These are phyloP conservation scores for Apodemia duryi DNA, from an alignment of 2,888 invertebrate species.

Conservation along the genomic window DNA sequence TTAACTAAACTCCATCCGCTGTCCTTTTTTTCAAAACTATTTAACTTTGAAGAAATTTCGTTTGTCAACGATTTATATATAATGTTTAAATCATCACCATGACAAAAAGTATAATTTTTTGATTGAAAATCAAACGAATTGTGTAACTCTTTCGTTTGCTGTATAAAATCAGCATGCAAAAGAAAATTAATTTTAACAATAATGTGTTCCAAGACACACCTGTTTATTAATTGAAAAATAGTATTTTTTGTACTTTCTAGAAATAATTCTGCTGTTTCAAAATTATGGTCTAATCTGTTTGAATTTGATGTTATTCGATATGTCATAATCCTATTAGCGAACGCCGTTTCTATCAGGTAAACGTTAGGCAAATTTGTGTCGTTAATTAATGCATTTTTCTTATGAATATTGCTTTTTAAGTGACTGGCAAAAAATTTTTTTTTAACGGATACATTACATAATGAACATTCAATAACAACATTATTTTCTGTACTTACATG, in stretches of 20 bases:
- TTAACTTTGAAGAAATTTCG: slow-evolving; percentile 27
- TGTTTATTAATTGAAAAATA: background rate
- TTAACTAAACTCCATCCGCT: slow-evolving; percentile 33
- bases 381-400: slow-evolving; percentile 1
- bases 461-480: background rate
- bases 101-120: slow-evolving; percentile 26
- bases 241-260: background rate
- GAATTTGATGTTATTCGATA: background rate
- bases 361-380: background rate
- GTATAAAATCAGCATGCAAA: slow-evolving; percentile 20
- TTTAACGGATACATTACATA: background rate
- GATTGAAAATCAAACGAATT: slow-evolving; percentile 33
- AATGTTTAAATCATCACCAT: slow-evolving; percentile 28
- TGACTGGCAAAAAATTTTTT: background rate
- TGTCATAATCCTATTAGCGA: background rate
- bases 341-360: slow-evolving; percentile 4
- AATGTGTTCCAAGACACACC: background rate
- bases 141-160: slow-evolving; percentile 27
- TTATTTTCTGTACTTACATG: background rate
- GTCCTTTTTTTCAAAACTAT: slow-evolving; percentile 34
- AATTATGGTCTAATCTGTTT: background rate
- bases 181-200: background rate
- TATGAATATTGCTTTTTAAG: slow-evolving; percentile 12
- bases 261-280: background rate
- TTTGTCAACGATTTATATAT: slow-evolving; percentile 33